A percentile compares a stretch with the other conserved stretches of the same genome.
These are phyloP conservation scores for Gorsachius magnificus DNA, from an alignment of 2,797 vertebrate genomes.

Conservation along the genomic window DNA sequence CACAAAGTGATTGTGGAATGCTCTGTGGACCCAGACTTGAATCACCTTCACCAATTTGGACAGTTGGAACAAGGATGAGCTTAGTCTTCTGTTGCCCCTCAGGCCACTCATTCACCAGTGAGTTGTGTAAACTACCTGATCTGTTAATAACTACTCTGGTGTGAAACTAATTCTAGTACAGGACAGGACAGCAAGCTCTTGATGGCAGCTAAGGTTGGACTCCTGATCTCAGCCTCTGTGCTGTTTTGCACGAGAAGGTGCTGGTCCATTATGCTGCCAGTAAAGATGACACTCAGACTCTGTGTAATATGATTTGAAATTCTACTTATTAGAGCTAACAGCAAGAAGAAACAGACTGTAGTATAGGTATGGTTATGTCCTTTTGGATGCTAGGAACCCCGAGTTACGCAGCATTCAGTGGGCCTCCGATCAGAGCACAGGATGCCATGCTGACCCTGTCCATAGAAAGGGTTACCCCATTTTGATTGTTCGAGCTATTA, in stretches of 20 bases:
- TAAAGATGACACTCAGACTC: background rate
- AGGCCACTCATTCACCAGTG: background rate
- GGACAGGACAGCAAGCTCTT: background rate
- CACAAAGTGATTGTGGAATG: background rate
- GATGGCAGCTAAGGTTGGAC: background rate
- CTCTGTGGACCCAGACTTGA: background rate
- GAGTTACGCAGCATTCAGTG: background rate
- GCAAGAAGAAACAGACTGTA: background rate
- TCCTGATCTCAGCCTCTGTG: background rate
- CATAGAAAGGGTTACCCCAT: background rate
- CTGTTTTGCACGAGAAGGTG: background rate
- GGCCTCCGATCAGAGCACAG: background rate
- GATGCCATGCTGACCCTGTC: rapidly evolving
- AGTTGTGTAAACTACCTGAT: background rate
- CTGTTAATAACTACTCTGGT: background rate
- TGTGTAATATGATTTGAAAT: background rate
- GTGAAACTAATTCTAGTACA: background rate
- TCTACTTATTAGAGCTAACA: background rate
- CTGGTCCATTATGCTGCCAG: background rate
- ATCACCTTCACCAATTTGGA: background rate
- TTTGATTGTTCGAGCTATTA: rapidly evolving
- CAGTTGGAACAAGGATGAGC: background rate
- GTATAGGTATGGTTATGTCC: background rate
- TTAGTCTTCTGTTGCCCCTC: background rate
- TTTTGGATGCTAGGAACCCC: background rate